phyloP scores from a whole-genome alignment of 1,140 invertebrate genomes.

The Anagrus nilaparvatae region DNA sequence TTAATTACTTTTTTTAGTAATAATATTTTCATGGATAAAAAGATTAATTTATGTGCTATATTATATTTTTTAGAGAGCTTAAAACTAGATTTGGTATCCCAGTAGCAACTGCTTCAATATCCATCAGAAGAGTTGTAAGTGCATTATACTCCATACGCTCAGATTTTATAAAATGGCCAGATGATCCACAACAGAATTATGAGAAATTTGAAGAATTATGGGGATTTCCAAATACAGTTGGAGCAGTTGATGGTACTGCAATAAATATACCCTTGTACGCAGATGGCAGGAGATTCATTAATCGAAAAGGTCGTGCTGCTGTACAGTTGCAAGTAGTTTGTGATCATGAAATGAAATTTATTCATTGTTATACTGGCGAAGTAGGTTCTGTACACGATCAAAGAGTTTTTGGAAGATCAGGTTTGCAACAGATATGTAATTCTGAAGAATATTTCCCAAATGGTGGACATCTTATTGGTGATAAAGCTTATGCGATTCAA shows the following conservation, averaged over 20 bases:
- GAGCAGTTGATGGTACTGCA: constrained; percentile 17
- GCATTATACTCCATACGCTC: not conserved
- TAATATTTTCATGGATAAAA: not conserved
- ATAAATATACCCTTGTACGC: constrained; percentile 13
- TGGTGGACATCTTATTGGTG: no score
- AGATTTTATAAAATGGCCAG: constrained; percentile 1
- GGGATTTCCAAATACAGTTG: constrained; percentile 15
- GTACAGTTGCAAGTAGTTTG: constrained; percentile 2
- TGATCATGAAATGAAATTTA: constrained; percentile 1
- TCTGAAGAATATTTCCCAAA: no score
- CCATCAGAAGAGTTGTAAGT: not conserved
- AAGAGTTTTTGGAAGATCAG: constrained; percentile 1
- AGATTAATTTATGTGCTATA: not conserved
- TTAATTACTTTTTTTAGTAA: not conserved
- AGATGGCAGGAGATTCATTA: constrained; percentile 7
- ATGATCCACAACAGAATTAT: not conserved
- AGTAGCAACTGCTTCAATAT: not conserved
- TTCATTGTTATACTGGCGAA: constrained; percentile 2
- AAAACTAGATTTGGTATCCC: not conserved
- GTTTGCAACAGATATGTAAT: no score
- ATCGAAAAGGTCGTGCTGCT: not conserved
- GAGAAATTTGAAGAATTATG: not conserved
- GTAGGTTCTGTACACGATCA: constrained; percentile 5
- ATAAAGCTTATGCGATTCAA: no score
- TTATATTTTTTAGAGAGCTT: not conserved